phyloP scores from a whole-genome alignment of 2,113 vertebrate genomes.

The Ageneiosus marmoratus region DNA sequence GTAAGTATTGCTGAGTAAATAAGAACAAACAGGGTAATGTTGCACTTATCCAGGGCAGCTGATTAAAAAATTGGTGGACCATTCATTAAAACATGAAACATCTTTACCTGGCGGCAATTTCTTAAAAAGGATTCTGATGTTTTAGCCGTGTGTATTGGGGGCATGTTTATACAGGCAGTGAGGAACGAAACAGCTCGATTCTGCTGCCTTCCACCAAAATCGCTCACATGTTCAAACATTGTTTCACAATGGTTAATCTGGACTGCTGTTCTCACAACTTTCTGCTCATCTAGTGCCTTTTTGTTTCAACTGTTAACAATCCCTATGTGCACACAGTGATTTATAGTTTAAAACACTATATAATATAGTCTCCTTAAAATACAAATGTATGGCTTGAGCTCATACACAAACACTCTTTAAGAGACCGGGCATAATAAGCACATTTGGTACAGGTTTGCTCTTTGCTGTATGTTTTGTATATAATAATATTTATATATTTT shows the following conservation, averaged over 20 bases:
- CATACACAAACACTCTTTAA: slow-evolving; percentile 10
- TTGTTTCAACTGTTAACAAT: neutral
- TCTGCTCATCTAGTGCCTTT: slow-evolving; percentile 43
- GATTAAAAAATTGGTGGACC: neutral
- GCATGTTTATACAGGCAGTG: neutral
- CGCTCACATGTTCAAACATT: neutral
- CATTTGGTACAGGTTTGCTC: slow-evolving; percentile 56
- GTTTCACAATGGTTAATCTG: neutral
- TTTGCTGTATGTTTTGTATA: slow-evolving; percentile 65
- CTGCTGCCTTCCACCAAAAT: neutral
- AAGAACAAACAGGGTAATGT: neutral
- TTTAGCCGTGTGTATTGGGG: neutral
- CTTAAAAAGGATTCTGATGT: neutral
- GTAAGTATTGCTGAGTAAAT: neutral
- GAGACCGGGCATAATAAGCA: slow-evolving; percentile 17
- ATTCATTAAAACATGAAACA: neutral
- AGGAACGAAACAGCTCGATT: neutral
- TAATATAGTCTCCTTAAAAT: neutral
- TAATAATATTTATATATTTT: slow-evolving; percentile 67
- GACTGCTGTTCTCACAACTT: neutral
- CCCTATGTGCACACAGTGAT: neutral
- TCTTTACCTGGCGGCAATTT: neutral
- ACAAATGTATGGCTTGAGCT: neutral
- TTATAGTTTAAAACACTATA: slow-evolving; percentile 1
- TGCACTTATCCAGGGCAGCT: neutral